Percentiles rank a stretch among this genome's conserved stretches.
These are phyloP conservation scores for Metopia argyrocephala DNA, from an alignment of 2,888 invertebrate genomes.

Conservation along the genomic window DNA sequence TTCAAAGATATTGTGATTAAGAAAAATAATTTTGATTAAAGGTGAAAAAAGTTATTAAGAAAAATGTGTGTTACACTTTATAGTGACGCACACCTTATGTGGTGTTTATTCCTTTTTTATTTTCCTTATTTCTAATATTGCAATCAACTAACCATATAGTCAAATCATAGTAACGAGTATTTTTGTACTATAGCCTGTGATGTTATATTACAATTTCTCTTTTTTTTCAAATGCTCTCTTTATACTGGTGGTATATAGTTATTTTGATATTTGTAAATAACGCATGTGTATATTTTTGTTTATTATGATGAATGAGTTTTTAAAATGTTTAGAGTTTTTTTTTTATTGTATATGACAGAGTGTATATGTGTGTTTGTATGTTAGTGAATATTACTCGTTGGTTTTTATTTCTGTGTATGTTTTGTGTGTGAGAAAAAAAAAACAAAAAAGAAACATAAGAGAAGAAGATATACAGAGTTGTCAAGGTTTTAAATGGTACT, in stretches of 20 bases:
- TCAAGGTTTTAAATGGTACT: constrained; percentile 58
- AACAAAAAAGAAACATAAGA: constrained; percentile 27
- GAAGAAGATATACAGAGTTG: constrained; percentile 39
- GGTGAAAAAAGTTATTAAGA: too few species aligned
- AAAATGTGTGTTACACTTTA: too few species aligned
- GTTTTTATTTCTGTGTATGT: constrained; percentile 16
- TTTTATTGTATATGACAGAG: background rate
- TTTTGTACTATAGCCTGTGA: background rate
- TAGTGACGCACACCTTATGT: too few species aligned
- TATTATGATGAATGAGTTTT: constrained; percentile 57
- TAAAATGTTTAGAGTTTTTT: constrained; percentile 42
- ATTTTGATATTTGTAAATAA: background rate
- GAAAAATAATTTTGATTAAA: too few species aligned
- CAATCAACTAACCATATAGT: too few species aligned
- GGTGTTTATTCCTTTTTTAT: background rate
- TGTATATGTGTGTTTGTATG: background rate
- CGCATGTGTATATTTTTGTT: background rate
- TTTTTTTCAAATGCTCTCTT: background rate
- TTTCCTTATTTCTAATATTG: too few species aligned
- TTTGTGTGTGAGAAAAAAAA: constrained; percentile 1
- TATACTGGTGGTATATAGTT: background rate
- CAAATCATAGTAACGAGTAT: too few species aligned
- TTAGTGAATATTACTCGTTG: background rate
- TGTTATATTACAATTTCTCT: background rate
- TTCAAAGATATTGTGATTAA: too few species aligned